Base-by-base conservation (phyloP, 2,888 invertebrate genomes). In the Actias luna region DNA sequence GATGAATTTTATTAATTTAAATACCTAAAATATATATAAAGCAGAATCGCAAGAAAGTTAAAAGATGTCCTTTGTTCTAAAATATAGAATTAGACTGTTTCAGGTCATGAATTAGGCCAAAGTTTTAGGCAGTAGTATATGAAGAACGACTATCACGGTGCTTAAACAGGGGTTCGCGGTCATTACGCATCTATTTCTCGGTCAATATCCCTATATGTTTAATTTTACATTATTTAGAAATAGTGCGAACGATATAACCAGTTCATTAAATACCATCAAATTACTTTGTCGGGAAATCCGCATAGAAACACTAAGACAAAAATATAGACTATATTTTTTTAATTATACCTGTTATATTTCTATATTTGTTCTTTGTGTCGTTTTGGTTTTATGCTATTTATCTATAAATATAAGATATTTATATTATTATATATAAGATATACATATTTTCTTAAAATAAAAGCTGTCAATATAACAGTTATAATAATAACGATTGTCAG, bases 111-210 rank as follows among this genome's bases (percentile, higher is more conserved):
- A 16, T 64, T 52, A 25, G 10, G n/a, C 31, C 46, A 46, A 16
- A 61, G 22, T 29, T 14, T 16, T 25, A 39, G 36, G 27, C 35
- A 5, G 33, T 29, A 42, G 33, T 29, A 63, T 42, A 61, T 55
- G 60, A 59, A 64, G 57, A 61, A 55, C 67, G 63, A 52, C 60
- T 61, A 75, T 77, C 74, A 77, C 72, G 74, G 75, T 76, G 70
- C 74, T 75, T 76, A 72, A 74, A 66, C 77, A 71, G 64, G 52
- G 65, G 63, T 50, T 55, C 57, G 67, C 72, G 69, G 68, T 69
- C 70, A 77, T 79, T 78, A 78, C 75, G 73, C 76, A 76, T 71
- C 72, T 76, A 74, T 75, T 76, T 71, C 74, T 69, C 72, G 35
- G 61, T 60, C 58, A 14, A 14, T 58, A 62, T 31, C 57, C 16